Base-by-base conservation (phyloP, 2,888 invertebrate species). In the Alcis repandata region DNA sequence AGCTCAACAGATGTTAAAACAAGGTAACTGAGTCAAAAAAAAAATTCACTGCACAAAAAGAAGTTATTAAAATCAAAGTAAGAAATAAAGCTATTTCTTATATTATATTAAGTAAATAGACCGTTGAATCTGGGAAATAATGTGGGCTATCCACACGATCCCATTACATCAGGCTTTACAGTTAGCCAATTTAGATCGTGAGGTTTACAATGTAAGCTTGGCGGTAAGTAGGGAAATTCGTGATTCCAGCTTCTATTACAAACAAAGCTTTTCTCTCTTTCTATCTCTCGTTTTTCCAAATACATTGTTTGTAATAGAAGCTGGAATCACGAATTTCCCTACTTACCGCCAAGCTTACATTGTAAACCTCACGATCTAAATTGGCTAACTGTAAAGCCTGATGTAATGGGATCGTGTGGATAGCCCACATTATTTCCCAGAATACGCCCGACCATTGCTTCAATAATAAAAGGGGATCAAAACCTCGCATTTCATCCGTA, bases 391-490 rank as follows among this genome's bases (percentile, higher is more conserved):
- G 65, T 65, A 60, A 66, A 66, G 51, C 60, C 60, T 52, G 36
- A 48, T 53, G 48, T 66, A 66, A 66, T 66, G 33, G 46, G 46
- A 41, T 56, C 46, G 56, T 57, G 60, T 53, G 60, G 60, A 52
- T 20, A 36, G 27, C 36, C 19, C 27, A 45, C 45, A 52, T 65
- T 59, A 64, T 65, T 65, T 58, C 58, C n/a, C 56, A 27, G 51
- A 48, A 67, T 57, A 43, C 45, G 20, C 57, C 57, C 60, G 32
- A 46, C 36, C 65, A 38, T 45, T 40, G 63, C 40, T 59, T 57
- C 59, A 60, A 67, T 71, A 61, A 56, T 60, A 67, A 63, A 65
- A 36, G 36, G 66, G 68, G 57, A 59, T 59, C 59, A 46, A 48
- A 64, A 63, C 41, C 57, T 54, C 59, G 46, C 46, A 45, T 62